Percentiles rank a stretch among this genome's conserved stretches.
Conservation (phyloP, 2,888 invertebrate genomes). For the Archips xylosteana region DNA sequence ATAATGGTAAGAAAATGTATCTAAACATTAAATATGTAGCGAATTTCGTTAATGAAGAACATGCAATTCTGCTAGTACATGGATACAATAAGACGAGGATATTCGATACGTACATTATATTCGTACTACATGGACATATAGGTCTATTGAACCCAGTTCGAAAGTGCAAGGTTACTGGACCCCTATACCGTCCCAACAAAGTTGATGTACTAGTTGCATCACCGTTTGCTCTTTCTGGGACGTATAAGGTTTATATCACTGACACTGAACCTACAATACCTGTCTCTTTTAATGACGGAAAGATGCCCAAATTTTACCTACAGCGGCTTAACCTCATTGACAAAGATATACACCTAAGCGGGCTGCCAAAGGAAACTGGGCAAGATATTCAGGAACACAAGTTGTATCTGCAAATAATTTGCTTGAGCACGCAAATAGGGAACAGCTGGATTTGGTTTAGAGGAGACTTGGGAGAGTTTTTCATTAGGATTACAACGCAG, state of each 20-base stretch:
- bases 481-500: slow-evolving; percentile 70
- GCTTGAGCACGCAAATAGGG: slow-evolving; percentile 69
- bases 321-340: slow-evolving; percentile 72
- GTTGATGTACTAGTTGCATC: slow-evolving; percentile 71
- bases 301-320: slow-evolving; percentile 63
- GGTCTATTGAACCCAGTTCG: slow-evolving; percentile 65
- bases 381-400: slow-evolving; percentile 67
- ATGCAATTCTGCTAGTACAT: slow-evolving; percentile 69
- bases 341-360: slow-evolving; percentile 64
- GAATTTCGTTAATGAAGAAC: slow-evolving; percentile 68
- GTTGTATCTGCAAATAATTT: slow-evolving; percentile 70
- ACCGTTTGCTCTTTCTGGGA: slow-evolving; percentile 61
- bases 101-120: slow-evolving; percentile 76
- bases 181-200: slow-evolving; percentile 72
- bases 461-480: slow-evolving; percentile 74
- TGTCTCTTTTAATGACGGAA: slow-evolving; percentile 56
- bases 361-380: slow-evolving; percentile 63
- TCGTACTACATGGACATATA: slow-evolving; percentile 65
- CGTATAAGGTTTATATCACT: slow-evolving; percentile 62
- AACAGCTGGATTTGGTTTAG: slow-evolving; percentile 78
- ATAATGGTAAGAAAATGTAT: slow-evolving; percentile 71
- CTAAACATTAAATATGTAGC: slow-evolving; percentile 72
- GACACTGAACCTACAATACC: slow-evolving; percentile 72
- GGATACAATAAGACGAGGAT: slow-evolving; percentile 79
- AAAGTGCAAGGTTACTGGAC: slow-evolving; percentile 75